Percentiles rank a stretch among this genome's conserved stretches.
These are phyloP conservation scores for Cataglyphis livida DNA, from an alignment of 2,888 invertebrate species.

Conservation along the genomic window DNA sequence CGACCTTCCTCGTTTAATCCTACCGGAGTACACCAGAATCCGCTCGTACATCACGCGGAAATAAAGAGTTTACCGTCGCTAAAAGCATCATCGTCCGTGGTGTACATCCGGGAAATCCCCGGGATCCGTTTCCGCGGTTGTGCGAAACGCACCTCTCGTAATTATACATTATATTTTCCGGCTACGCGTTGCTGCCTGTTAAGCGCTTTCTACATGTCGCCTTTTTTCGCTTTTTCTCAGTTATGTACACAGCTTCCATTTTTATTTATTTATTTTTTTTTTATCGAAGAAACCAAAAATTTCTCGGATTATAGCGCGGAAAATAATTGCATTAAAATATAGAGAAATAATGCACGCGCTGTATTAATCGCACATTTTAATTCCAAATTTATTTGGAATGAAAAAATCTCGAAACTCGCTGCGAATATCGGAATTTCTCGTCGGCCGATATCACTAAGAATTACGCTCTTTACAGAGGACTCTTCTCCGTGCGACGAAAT, in stretches of 20 bases:
- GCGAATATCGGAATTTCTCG: background rate
- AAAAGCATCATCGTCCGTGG: constrained; percentile 72
- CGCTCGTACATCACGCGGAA: constrained; percentile 74
- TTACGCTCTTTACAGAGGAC: constrained; percentile 2
- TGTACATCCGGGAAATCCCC: constrained; percentile 60
- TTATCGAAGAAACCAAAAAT: background rate
- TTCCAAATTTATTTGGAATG: background rate
- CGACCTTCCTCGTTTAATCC: constrained; percentile 75
- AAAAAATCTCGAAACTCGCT: background rate
- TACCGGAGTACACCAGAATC: constrained; percentile 68
- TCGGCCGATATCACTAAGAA: constrained; percentile 13
- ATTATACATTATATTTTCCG: constrained; percentile 45
- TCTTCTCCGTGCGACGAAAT: background rate
- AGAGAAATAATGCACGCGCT: background rate
- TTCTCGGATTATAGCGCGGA: background rate
- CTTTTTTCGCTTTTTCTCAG: background rate
- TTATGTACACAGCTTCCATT: background rate
- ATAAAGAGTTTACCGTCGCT: constrained; percentile 75
- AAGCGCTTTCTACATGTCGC: background rate
- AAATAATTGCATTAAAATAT: constrained; percentile 2
- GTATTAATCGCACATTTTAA: background rate
- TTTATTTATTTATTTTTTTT: background rate
- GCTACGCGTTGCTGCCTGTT: constrained; percentile 13
- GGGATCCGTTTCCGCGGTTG: constrained; percentile 50
- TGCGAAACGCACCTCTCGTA: constrained; percentile 42